Percentiles rank a stretch among this genome's conserved stretches.
These are phyloP conservation scores for Ditylenchus dipsaci DNA, from an alignment of 1,140 invertebrate genomes.

Conservation along the genomic window DNA sequence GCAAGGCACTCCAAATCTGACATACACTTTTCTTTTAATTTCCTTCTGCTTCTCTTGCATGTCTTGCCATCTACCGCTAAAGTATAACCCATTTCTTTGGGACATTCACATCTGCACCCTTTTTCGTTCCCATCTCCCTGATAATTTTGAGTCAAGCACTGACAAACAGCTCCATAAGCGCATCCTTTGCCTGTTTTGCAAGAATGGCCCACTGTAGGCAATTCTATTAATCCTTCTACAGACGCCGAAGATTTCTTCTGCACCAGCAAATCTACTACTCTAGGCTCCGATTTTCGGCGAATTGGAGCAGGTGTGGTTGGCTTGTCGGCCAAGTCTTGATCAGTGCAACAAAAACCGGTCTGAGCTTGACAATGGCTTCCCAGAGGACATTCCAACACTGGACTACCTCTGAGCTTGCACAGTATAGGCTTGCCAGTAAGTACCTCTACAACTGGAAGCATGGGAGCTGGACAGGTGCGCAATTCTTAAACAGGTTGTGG, in stretches of 20 bases:
- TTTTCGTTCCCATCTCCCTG: background rate
- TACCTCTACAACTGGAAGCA: slow-evolving; percentile 40
- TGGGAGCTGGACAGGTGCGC: slow-evolving; percentile 42
- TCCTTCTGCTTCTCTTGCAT: slow-evolving; percentile 38
- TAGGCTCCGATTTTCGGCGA: background rate
- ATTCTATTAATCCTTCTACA: background rate
- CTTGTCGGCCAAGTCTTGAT: background rate
- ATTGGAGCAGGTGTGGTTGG: background rate
- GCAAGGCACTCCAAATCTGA: slow-evolving; percentile 47
- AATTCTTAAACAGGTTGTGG: slow-evolving; percentile 40
- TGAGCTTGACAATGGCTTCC: slow-evolving; percentile 31
- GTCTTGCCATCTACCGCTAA: slow-evolving; percentile 37
- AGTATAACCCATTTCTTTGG: slow-evolving; percentile 43
- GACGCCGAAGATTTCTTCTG: background rate
- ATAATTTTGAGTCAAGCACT: slow-evolving; percentile 4
- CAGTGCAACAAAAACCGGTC: slow-evolving; percentile 48
- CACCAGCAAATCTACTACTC: background rate
- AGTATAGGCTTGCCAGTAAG: slow-evolving; percentile 41
- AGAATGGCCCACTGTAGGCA: background rate
- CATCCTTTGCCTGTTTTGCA: background rate
- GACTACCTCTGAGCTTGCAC: slow-evolving; percentile 36
- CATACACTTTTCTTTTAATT: slow-evolving; percentile 44
- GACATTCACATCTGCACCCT: slow-evolving; percentile 42
- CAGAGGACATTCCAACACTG: slow-evolving; percentile 30
- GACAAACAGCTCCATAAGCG: background rate